Evolutionary conservation across 2,113 vertebrate genomes (phyloP).

Genomic region (Herpetotheres cachinnans): DNA sequence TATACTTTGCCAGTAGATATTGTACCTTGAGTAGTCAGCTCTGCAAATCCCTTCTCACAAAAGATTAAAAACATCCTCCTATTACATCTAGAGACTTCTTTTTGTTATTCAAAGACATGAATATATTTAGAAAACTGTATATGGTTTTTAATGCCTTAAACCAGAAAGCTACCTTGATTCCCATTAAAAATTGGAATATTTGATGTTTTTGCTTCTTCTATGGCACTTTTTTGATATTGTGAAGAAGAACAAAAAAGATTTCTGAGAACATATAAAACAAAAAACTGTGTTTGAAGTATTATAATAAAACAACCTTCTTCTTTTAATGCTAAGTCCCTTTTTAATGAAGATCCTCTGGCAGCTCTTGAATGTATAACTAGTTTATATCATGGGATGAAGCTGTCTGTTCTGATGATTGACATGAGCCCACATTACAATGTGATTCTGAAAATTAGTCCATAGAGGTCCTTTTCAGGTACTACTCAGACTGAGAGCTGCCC

Average conservation of each 20-base stretch:
- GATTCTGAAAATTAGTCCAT: conserved; percentile 99
- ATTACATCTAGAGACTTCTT: conserved; percentile 84
- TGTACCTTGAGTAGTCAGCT: conserved; percentile 80
- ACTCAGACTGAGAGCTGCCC: conserved; percentile 94
- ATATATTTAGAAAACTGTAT: conserved; percentile 83
- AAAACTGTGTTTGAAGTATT: conserved; percentile 83
- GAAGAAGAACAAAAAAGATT: conserved; percentile 80
- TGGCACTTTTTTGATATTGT: conserved; percentile 79
- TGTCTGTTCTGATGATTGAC: conserved; percentile 99
- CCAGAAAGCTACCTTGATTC: conserved; percentile 78
- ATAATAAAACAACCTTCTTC: conserved; percentile 82
- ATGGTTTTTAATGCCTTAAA: conserved; percentile 83
- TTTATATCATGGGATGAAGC: conserved; percentile 99
- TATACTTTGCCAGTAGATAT: conserved; percentile 83
- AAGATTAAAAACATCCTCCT: conserved; percentile 85
- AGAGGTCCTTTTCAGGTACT: conserved; percentile 97
- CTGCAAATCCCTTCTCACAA: conserved; percentile 82
- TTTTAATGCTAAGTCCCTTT: conserved; percentile 82
- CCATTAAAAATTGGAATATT: conserved; percentile 81
- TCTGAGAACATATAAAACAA: conserved; percentile 86
- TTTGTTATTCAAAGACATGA: conserved; percentile 87
- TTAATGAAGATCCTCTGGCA: conserved; percentile 87
- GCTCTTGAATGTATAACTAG: conserved; percentile 94
- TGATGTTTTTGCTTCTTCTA: conserved; percentile 80
- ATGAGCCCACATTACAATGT: conserved; percentile 99